Evolutionary conservation across 1,140 invertebrate genomes (phyloP).

Genomic region (Drosophila nikananu): DNA sequence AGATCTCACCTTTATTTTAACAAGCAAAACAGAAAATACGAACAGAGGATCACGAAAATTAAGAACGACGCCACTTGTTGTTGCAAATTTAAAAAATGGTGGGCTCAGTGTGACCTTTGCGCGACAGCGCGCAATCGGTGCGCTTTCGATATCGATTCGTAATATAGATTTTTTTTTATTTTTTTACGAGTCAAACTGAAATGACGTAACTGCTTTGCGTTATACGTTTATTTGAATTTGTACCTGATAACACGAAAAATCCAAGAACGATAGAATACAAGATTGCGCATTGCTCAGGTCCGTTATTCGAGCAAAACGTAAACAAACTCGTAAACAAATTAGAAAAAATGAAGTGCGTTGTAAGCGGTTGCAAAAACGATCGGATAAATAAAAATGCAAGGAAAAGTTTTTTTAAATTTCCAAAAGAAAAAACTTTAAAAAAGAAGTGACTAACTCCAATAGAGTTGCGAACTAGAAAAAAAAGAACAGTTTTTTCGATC

Average conservation of each 20-base stretch:
- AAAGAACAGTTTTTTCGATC: no score
- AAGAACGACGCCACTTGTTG: neutral
- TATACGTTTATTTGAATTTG: neutral
- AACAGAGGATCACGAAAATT: neutral
- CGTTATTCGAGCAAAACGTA: no score
- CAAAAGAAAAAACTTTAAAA: no score
- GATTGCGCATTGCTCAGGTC: no score
- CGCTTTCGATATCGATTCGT: neutral
- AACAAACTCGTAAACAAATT: no score
- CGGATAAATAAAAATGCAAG: no score
- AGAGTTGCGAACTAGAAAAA: no score
- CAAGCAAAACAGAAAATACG: neutral
- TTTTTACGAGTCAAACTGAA: neutral
- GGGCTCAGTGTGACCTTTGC: slow-evolving; percentile 3
- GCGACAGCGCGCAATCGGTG: neutral
- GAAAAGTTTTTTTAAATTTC: no score
- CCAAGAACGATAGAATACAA: no score
- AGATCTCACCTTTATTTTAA: neutral
- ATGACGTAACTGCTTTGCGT: neutral
- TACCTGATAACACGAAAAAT: neutral
- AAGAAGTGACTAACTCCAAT: no score
- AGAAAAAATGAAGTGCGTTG: no score
- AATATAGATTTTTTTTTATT: neutral
- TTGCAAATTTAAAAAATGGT: slow-evolving; percentile 14
- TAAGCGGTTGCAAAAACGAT: no score